phyloP scores from a whole-genome alignment of 1,140 invertebrate genomes.

The Chlorops oryzae region DNA sequence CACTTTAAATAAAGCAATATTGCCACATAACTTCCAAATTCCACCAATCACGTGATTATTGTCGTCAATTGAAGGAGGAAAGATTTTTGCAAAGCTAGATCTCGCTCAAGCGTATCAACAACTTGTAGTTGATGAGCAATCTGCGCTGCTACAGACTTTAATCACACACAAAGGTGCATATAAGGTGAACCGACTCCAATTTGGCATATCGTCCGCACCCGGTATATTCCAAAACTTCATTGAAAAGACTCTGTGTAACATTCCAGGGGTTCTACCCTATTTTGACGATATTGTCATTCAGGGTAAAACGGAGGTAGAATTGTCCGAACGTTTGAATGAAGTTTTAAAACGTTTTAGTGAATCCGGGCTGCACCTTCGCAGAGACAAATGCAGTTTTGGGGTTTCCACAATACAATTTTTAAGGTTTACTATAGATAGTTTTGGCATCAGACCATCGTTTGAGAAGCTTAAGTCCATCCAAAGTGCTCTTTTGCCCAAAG shows the following conservation, averaged over 20 bases:
- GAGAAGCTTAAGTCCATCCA: conserved; percentile 41
- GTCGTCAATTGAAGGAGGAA: conserved; percentile 26
- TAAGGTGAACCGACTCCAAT: conserved; percentile 48
- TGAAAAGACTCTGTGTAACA: conserved; percentile 26
- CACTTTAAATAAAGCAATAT: conserved; percentile 35
- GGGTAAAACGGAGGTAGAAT: background rate
- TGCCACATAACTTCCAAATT: conserved; percentile 46
- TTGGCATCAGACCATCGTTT: conserved; percentile 27
- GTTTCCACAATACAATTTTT: background rate
- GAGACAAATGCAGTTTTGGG: background rate
- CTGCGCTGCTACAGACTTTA: conserved; percentile 28
- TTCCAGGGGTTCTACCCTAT: conserved; percentile 28
- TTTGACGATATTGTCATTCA: conserved; percentile 41
- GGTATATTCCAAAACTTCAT: too few species aligned
- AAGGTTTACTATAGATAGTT: conserved; percentile 31
- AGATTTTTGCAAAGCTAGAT: conserved; percentile 32
- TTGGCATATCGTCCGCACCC: conserved; percentile 47
- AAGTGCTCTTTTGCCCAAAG: conserved; percentile 39
- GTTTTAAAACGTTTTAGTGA: conserved; percentile 6
- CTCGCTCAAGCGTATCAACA: conserved; percentile 37
- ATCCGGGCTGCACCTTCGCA: background rate
- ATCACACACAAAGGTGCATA: conserved; percentile 49
- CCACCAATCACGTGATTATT: conserved; percentile 47
- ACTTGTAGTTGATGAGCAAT: conserved; percentile 32
- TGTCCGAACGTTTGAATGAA: background rate